phyloP scores from a whole-genome alignment of 1,140 invertebrate genomes.

The Elysia chlorotica region DNA sequence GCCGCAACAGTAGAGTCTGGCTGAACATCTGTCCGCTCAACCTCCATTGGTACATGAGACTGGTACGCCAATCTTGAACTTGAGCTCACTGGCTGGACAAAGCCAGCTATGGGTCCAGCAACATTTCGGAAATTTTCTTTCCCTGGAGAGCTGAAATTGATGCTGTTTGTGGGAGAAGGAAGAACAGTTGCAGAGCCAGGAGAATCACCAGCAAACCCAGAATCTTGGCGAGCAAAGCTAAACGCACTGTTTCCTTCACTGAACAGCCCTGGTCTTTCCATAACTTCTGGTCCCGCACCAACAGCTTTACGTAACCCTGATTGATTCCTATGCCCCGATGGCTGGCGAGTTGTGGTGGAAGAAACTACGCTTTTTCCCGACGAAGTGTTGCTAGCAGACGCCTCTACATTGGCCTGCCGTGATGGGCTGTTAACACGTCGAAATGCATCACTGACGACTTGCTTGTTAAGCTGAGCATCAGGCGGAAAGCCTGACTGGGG shows the following conservation, averaged over 20 bases:
- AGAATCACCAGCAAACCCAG: constrained; percentile 6
- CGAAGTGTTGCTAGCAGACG: not conserved
- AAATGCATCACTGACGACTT: not conserved
- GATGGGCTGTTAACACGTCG: not conserved
- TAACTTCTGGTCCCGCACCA: not conserved
- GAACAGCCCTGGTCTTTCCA: constrained; percentile 15
- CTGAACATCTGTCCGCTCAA: not conserved
- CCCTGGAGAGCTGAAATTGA: constrained; percentile 19
- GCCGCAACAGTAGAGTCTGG: not conserved
- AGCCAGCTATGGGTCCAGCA: too few relatives aligned
- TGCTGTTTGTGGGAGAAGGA: constrained; percentile 4
- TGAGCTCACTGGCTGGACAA: too few relatives aligned
- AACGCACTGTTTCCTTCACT: constrained; percentile 19
- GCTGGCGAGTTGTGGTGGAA: too few relatives aligned
- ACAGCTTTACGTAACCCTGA: too few relatives aligned
- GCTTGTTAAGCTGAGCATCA: not conserved
- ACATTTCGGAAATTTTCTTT: constrained; percentile 21
- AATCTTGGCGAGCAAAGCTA: constrained; percentile 10
- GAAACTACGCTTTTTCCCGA: too few relatives aligned
- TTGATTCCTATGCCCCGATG: too few relatives aligned
- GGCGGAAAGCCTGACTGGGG: too few relatives aligned
- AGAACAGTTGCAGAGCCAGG: constrained; percentile 1
- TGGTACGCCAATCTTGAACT: not conserved
- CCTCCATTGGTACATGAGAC: not conserved
- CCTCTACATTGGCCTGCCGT: not conserved